A percentile compares a stretch with the other conserved stretches of the same genome.
Conservation (phyloP, 1,140 invertebrate genomes). For the Heliconius hewitsoni region DNA sequence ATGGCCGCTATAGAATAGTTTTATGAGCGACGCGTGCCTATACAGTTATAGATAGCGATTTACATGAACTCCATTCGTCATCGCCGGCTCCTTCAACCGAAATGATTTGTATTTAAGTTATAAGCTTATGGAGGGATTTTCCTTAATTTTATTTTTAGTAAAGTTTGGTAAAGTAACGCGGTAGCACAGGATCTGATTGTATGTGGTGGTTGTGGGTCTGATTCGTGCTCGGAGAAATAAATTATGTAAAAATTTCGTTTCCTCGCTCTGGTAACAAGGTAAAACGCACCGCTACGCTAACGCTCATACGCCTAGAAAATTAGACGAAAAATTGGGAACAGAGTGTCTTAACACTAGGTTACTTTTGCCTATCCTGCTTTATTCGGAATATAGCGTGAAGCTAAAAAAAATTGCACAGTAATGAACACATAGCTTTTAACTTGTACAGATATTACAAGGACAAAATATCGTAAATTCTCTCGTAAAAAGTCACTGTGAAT, state of each 20-base stretch:
- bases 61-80: slow-evolving; percentile 51
- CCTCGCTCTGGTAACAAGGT: too few relatives aligned
- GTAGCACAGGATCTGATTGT: too few relatives aligned
- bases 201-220: too few relatives aligned
- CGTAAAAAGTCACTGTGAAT: slow-evolving; percentile 70
- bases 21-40: slow-evolving; percentile 39
- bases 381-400: not conserved
- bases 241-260: too few relatives aligned
- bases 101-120: slow-evolving; percentile 31
- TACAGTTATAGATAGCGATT: slow-evolving; percentile 30
- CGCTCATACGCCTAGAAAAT: too few relatives aligned
- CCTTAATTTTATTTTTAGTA: not conserved
- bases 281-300: too few relatives aligned
- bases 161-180: too few relatives aligned
- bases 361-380: too few relatives aligned
- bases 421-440: slow-evolving; percentile 26
- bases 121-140: slow-evolving; percentile 22
- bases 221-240: too few relatives aligned
- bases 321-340: too few relatives aligned
- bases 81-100: slow-evolving; percentile 46
- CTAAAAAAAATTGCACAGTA: not conserved
- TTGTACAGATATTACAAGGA: slow-evolving; percentile 41
- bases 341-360: too few relatives aligned
- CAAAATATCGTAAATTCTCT: slow-evolving; percentile 61
- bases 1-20: slow-evolving; percentile 40